Base-by-base conservation (phyloP, 2,797 vertebrate genomes). In the Alauda arvensis region DNA sequence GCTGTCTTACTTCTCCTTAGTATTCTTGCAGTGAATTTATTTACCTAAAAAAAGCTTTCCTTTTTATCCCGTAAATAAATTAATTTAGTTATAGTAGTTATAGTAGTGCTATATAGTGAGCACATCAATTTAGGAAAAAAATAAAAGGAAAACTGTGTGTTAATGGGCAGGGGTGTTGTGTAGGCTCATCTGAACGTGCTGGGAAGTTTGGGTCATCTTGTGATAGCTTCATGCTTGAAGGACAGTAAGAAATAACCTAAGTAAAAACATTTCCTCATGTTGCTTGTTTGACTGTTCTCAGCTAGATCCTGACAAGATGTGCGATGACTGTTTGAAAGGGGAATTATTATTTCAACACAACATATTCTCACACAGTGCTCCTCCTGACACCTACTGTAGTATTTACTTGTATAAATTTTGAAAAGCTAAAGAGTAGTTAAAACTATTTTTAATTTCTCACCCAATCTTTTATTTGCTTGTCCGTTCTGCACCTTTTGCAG, bases 221-320 rank as follows among this genome's bases (percentile, higher is more conserved):
- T 77, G 14, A 52, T 29, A 81, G 10, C 29, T 62, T 74, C 21
- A 1, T 51, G 43, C 46, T 29, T 81, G 13, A 87, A 23, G 26
- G 18, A 14, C 37, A 42, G 18, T 42, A 63, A 85, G 17, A 89
- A 74, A 61, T 61, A 0, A 51, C 14, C 2, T 19, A 6, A 7
- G 15, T 56, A 6, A 39, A 71, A 88, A 65, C n/a, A 43, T 2
- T 3, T 29, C 24, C 13, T 81, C 12, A 5, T 10, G 5, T 8
- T 20, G 8, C 17, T 57, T 52, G 21, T 77, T 78, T 51, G 31
- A 43, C 7, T 61, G 14, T 18, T 86, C 34, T 70, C 46, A 65
- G 4, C 8, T 53, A 9, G 13, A 29, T 25, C 37, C 71, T 59
- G 31, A 13, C 18, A 65, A 77, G 28, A n/a, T 0, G 0, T 34